These are phyloP conservation scores for Austrofundulus limnaeus DNA, from an alignment of 2,113 vertebrate genomes.

Conservation along the genomic window DNA sequence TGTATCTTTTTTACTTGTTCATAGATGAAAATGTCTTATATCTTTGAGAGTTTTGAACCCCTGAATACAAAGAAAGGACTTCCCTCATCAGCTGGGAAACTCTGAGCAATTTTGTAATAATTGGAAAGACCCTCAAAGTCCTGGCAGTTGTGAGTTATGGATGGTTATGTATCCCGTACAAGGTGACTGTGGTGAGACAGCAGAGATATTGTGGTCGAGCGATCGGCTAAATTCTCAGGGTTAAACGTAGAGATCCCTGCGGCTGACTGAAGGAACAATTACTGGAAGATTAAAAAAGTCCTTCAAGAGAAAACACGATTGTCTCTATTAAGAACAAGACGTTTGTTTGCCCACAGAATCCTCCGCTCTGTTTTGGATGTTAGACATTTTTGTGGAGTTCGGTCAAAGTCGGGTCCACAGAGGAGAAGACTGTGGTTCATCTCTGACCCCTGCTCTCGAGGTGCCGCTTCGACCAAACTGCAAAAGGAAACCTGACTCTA, in stretches of 20 bases:
- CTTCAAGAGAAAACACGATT: constrained; percentile 56
- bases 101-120: constrained; percentile 65
- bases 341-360: constrained; percentile 71
- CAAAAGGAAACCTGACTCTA: constrained; percentile 37
- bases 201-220: constrained; percentile 70
- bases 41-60: constrained; percentile 57
- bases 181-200: constrained; percentile 75
- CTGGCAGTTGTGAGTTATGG: constrained; percentile 52
- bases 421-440: constrained; percentile 66
- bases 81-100: constrained; percentile 74
- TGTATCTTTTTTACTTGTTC: constrained; percentile 52
- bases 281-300: constrained; percentile 70
- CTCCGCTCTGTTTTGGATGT: constrained; percentile 51
- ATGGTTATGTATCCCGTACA: constrained; percentile 50
- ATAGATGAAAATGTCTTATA: constrained; percentile 21
- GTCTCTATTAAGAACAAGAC: constrained; percentile 57
- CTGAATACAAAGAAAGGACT: constrained; percentile 55
- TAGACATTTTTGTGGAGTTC: constrained; percentile 72
- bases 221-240: constrained; percentile 56
- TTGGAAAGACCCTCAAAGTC: constrained; percentile 54
- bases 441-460: constrained; percentile 67
- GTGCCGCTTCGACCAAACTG: constrained; percentile 49
- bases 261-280: constrained; percentile 70
- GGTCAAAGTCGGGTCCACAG: constrained; percentile 53
- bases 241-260: constrained; percentile 63